A percentile compares a stretch with the other conserved stretches of the same genome.
phyloP scores from a whole-genome alignment of 2,113 vertebrate species.

The Dascyllus trimaculatus region DNA sequence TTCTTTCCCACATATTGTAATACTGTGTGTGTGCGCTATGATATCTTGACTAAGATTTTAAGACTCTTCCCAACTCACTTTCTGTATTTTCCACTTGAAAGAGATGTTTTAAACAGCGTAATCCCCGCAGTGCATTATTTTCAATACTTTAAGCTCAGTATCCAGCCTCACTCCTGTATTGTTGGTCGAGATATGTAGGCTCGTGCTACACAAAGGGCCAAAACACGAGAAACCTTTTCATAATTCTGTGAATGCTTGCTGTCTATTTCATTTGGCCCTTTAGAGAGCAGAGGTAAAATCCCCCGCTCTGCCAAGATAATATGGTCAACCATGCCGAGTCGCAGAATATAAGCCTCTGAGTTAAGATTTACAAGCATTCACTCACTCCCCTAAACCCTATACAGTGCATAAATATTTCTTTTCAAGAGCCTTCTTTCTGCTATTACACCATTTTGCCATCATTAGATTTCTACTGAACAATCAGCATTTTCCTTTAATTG shows the following conservation, averaged over 20 bases:
- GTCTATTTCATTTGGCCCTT: conserved; percentile 36
- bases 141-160: conserved; percentile 5
- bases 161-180: conserved; percentile 16
- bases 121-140: conserved; percentile 15
- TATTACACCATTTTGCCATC: conserved; percentile 13
- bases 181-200: conserved; percentile 33
- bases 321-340: conserved; percentile 1
- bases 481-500: conserved; percentile 35
- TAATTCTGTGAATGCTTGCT: conserved; percentile 9
- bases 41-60: background rate
- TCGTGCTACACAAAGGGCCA: conserved; percentile 8
- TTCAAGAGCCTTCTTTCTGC: background rate
- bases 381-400: conserved; percentile 13
- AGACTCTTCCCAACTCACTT: background rate
- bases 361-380: conserved; percentile 25
- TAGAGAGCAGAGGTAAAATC: conserved; percentile 35
- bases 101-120: background rate
- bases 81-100: conserved; percentile 17
- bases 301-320: conserved; percentile 26
- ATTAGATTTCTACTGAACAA: conserved; percentile 36
- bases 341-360: conserved; percentile 31
- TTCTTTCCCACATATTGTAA: background rate
- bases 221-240: conserved; percentile 18
- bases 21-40: background rate
- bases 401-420: conserved; percentile 2